Conservation (phyloP, 2,888 invertebrate species). For the Melipona bicolor region DNA sequence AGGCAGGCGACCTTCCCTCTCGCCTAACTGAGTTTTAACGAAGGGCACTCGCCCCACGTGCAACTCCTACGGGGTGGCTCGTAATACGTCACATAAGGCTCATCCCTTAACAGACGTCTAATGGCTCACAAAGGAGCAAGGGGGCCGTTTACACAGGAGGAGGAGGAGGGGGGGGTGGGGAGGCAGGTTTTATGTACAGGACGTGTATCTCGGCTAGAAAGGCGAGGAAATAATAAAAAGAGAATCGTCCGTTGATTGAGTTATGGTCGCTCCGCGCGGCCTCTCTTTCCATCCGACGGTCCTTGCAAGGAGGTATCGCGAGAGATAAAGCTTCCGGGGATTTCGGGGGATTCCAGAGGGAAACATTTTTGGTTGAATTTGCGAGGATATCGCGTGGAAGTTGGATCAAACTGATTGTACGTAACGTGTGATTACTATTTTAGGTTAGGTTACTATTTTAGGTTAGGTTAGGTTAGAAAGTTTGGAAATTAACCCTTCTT, state of each 20-base stretch:
- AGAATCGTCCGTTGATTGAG: not conserved
- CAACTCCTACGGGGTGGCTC: constrained; percentile 51
- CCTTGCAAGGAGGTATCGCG: too few relatives aligned
- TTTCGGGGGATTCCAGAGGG: too few relatives aligned
- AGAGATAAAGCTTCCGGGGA: too few relatives aligned
- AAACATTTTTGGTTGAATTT: too few relatives aligned
- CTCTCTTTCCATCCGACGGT: too few relatives aligned
- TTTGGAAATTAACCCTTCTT: too few relatives aligned
- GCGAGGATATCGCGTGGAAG: too few relatives aligned
- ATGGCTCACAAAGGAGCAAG: constrained; percentile 69
- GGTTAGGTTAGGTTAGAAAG: too few relatives aligned
- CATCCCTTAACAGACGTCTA: constrained; percentile 77
- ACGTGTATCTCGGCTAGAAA: not conserved
- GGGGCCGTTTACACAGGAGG: constrained; percentile 55
- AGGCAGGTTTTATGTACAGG: constrained; percentile 28
- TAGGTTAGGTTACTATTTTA: too few relatives aligned
- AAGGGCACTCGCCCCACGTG: constrained; percentile 63
- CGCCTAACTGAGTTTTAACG: constrained; percentile 71
- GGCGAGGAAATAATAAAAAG: constrained; percentile 11
- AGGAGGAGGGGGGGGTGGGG: constrained; percentile 1
- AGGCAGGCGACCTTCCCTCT: constrained; percentile 53
- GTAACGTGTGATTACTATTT: too few relatives aligned
- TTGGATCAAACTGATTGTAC: too few relatives aligned
- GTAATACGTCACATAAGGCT: constrained; percentile 75
- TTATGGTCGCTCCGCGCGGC: not conserved